Base-by-base conservation (phyloP, 2,113 vertebrate species). In the Coptodon rendalli region DNA sequence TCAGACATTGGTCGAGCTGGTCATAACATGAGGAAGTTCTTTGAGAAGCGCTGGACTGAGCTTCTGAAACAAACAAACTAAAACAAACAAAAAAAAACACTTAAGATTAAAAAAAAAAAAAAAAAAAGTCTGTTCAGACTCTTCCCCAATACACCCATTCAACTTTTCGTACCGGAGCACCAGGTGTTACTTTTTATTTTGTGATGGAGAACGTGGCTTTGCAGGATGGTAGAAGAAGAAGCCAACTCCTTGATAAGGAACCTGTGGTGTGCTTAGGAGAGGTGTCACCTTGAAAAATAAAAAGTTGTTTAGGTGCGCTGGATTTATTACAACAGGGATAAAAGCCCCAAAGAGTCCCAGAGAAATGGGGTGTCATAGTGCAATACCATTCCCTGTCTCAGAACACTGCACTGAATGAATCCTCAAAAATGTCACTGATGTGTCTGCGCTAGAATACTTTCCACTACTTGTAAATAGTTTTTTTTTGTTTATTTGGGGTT, bases 331-430 rank as follows among this genome's bases (percentile, higher is more conserved):
- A 97, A 98, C 97, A 97, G 97, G 97, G 97, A 98, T 92, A 92
- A 97, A 96, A 97, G 97, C 98, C 98, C 98, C 98, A 98, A 98
- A 98, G 97, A 98, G 97, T 98, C 98, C 97, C 96, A 97, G 96
- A 94, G 97, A 96, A 96, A 97, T 90, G 94, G 98, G 98, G 97
- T 98, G 97, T 98, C 94, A 95, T 98, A 98, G 99, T 99, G 99
- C 98, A 99, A 99, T 99, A 99, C 97, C 96, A 98, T 97, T 97
- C 97, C 97, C 97, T 98, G 95, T 95, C 90, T 96, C 97, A 97
- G 97, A 97, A 97, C 97, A 97, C 96, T 98, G 98, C 98, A 99
- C 98, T 99, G 99, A 99, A 97, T 97, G 97, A 99, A 97, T 97
- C 97, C 97, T 97, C 97, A 98, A 97, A 98, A 97, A 97, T 97